These are phyloP conservation scores for Lithophane semibrunnea DNA, from an alignment of 2,888 invertebrate genomes.

Conservation along the genomic window DNA sequence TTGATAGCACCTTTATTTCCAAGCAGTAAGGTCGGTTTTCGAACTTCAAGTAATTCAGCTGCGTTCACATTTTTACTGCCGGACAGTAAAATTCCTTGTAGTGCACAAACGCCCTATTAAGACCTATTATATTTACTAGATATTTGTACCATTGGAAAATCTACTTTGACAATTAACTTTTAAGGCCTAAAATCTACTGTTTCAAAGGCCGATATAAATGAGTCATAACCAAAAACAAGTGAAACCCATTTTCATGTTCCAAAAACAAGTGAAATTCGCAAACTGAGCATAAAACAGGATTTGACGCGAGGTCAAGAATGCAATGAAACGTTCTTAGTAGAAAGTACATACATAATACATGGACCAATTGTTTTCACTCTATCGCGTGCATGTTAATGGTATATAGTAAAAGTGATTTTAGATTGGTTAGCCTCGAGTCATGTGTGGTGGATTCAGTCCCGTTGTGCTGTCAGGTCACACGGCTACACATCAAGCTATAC, in stretches of 20 bases:
- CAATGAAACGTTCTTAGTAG: slow-evolving; percentile 68
- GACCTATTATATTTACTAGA: no score
- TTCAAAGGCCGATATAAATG: not conserved
- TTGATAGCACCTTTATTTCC: no score
- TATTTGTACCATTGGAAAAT: not conserved
- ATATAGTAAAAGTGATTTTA: slow-evolving; percentile 81
- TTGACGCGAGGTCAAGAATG: slow-evolving; percentile 66
- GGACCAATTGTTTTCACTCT: slow-evolving; percentile 85
- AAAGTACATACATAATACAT: slow-evolving; percentile 67
- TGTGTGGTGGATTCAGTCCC: slow-evolving; percentile 26
- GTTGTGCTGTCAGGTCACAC: not conserved
- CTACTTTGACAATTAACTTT: not conserved
- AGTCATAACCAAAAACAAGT: slow-evolving; percentile 33
- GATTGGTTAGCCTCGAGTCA: slow-evolving; percentile 8
- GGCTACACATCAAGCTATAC: no score
- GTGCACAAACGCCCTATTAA: no score
- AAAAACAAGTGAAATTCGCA: slow-evolving; percentile 53
- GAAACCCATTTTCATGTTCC: slow-evolving; percentile 29
- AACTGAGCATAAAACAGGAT: slow-evolving; percentile 61
- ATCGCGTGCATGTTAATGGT: slow-evolving; percentile 80
- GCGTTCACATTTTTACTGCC: no score
- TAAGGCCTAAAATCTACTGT: not conserved
- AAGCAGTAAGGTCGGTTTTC: no score
- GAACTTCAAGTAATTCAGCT: no score
- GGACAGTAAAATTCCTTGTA: no score